A percentile compares a stretch with the other conserved stretches of the same genome.
These are phyloP conservation scores for Xenentodon cancila DNA, from an alignment of 2,797 vertebrate species.

Conservation along the genomic window DNA sequence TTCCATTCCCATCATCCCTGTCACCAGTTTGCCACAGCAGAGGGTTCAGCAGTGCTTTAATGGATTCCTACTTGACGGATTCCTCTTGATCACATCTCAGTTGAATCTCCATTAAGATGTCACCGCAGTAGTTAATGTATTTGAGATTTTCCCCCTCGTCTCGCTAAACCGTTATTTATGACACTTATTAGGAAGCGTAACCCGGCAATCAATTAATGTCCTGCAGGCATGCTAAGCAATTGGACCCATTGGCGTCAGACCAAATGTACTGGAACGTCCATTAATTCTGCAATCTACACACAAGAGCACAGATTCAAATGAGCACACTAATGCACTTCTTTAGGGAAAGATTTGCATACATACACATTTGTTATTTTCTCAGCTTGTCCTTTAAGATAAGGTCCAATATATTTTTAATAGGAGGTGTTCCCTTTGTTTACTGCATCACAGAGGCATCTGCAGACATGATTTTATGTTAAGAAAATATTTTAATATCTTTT, in stretches of 20 bases:
- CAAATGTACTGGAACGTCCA: slow-evolving; percentile 84
- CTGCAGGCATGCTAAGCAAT: slow-evolving; percentile 80
- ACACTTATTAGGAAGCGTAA: slow-evolving; percentile 84
- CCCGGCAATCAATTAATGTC: slow-evolving; percentile 85
- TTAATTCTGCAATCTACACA: slow-evolving; percentile 76
- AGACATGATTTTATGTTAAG: slow-evolving; percentile 9
- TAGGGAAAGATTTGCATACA: slow-evolving; percentile 21
- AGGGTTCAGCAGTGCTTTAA: slow-evolving; percentile 63
- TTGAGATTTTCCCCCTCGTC: slow-evolving; percentile 75
- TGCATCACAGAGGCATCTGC: background rate
- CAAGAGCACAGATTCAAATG: slow-evolving; percentile 73
- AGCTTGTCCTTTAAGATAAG: slow-evolving; percentile 40
- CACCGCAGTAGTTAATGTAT: slow-evolving; percentile 81
- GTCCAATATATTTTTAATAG: slow-evolving; percentile 36
- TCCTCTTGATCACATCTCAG: slow-evolving; percentile 79
- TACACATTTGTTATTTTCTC: slow-evolving; percentile 44
- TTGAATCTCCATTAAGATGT: slow-evolving; percentile 86
- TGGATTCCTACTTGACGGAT: slow-evolving; percentile 76
- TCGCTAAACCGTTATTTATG: slow-evolving; percentile 86
- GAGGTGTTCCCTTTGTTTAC: slow-evolving; percentile 1
- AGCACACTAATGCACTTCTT: slow-evolving; percentile 52
- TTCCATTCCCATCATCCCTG: slow-evolving; percentile 58
- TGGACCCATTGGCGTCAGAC: slow-evolving; percentile 75
- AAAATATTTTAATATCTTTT: background rate
- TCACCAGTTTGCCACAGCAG: slow-evolving; percentile 45